Evolutionary conservation across 2,113 vertebrate genomes (phyloP), one percentile per base, ranked within the genome.

Genomic region (Cricetomys ansorgei): DNA sequence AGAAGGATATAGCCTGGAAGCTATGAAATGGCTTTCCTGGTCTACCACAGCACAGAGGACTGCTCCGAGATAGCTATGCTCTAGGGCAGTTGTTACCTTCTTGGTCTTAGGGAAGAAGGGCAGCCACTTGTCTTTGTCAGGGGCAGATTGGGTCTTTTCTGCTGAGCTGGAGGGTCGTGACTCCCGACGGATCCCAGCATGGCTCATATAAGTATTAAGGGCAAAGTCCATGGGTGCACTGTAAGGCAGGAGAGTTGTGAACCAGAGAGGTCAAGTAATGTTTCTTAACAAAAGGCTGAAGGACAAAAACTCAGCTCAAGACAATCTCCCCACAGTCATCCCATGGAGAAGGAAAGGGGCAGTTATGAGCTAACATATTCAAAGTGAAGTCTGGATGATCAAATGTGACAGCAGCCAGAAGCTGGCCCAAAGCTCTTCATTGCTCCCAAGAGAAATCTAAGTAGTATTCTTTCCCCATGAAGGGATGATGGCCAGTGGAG

Each of bases 51-150:
- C 4, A 16, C 23, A 70, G 69, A 75, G n/a, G 31, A 21, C 8
- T 23, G 10, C 5, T 48, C 25, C 23, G 7, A 69, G 62, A n/a
- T 55, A 11, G 69, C 25, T 0, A 1, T 57, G 70, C 21, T 80
- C 34, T 31, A 25, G 50, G 67, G 40, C 0, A 34, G 23, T 5
- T 86, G 95, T 92, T 92, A 99, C 99, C 99, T 99, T 99, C 90
- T 99, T 99, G n/a, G 99, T 88, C 97, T 99, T 99, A 57, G 99
- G 99, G 97, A 99, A 98, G 98, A 99, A 99, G 0, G 99, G 98
- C 0, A 99, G 98, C 99, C 99, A 99, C 98, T 99, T 99, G 97
- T 99, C 99, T 97, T 98, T 99, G 98, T 99, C 99, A 0, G 98
- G 98, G n/a, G 98, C 97, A 16, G 97, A 65, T 1, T 96, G 99